Conservation (phyloP, 2,888 invertebrate species). For the Hololepta plana region DNA sequence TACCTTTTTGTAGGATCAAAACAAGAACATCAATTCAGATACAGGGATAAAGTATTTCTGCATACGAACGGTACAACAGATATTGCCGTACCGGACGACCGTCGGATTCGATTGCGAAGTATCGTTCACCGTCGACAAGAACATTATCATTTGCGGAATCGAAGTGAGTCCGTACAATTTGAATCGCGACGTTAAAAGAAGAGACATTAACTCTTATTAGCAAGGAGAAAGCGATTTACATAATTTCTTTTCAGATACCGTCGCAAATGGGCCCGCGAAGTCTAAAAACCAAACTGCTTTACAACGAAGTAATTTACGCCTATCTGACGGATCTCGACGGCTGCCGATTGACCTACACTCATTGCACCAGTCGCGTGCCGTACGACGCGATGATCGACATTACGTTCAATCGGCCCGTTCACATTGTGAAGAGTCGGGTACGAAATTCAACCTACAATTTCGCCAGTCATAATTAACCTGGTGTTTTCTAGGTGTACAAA, state of each 20-base stretch:
- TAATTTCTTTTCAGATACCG: constrained; percentile 41
- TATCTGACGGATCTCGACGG: constrained; percentile 66
- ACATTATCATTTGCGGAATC: constrained; percentile 57
- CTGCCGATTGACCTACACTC: constrained; percentile 62
- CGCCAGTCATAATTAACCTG: constrained; percentile 7
- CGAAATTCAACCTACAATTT: constrained; percentile 5
- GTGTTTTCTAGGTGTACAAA: constrained; percentile 45
- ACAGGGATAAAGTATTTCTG: too few species aligned
- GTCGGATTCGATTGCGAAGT: constrained; percentile 63
- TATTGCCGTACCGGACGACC: too few species aligned
- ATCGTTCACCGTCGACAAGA: constrained; percentile 64
- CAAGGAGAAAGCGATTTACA: too few species aligned
- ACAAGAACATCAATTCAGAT: too few species aligned
- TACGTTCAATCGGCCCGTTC: constrained; percentile 62
- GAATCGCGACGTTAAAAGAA: too few species aligned
- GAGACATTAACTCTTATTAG: too few species aligned
- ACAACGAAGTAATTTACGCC: constrained; percentile 65
- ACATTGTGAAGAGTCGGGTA: constrained; percentile 56
- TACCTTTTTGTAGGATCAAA: too few species aligned
- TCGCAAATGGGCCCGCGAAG: too few species aligned
- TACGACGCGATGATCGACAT: constrained; percentile 59
- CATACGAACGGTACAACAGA: too few species aligned
- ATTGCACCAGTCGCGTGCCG: constrained; percentile 61
- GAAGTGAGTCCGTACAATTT: too few species aligned
- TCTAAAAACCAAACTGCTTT: constrained; percentile 26